Base-by-base conservation (phyloP, 2,888 invertebrate genomes). In the Rotaria macrura region DNA sequence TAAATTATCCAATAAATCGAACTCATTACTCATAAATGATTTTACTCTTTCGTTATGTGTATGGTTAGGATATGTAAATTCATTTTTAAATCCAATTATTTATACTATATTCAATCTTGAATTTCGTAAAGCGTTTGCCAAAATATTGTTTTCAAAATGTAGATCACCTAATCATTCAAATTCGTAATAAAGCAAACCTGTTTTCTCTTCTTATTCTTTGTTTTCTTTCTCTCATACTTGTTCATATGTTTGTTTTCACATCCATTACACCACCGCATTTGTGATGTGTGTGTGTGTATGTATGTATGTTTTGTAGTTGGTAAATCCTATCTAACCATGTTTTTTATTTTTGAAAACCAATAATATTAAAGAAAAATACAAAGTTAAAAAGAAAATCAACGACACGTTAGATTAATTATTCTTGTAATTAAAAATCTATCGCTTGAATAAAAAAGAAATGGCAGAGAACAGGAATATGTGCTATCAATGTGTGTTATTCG, bases 61-160 rank as follows among this genome's bases (percentile, higher is more conserved):
- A 89, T 99, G 98, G 98, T 93, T 98, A 87, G 98, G 98, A 85
- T 99, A 99, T 92, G 96, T 98, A 93, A 98, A 93, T 89, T 92
- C 92, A 86, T 92, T 92, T 89, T 95, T 96, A 92, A 97, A 97
- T 92, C 95, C 96, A 0, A 89, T 91, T 87, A 91, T 91, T 87
- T 91, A 90, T 87, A 90, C 91, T 49, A 90, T 91, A 87, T 90
- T 91, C 87, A 90, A 91, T 87, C 89, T 89, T 1, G 98, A 99
- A 91, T 99, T 98, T 92, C 93, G 98, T 88, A 96, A 97, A 92
- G 98, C 98, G 85, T 99, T 99, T 92, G 95, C 96, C 90, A 96
- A 95, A 91, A 93, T 97, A 88, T 94, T 97, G 12, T 79, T 79
- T 79, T 79, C 79, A 9, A 12, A 40, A 40, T 79, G 79, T 79